Evolutionary conservation across 2,113 vertebrate species (phyloP), one percentile per base, ranked within the genome.

Genomic region (Phaetusa simplex): DNA sequence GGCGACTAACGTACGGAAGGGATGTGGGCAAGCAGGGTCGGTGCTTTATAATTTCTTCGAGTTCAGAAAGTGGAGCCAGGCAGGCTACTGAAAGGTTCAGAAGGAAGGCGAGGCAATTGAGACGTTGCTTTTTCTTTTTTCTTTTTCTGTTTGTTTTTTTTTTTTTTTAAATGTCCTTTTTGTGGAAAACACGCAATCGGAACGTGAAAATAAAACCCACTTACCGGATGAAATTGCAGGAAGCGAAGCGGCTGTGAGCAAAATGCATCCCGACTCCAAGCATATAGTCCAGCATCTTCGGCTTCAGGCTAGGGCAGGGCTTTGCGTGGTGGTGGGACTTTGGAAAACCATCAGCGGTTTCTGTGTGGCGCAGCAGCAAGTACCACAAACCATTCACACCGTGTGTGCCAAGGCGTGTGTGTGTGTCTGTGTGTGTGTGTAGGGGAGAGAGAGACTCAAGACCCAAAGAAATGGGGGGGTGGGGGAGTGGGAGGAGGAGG

Each of bases 191-290:
- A 14, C 43, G 58, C 59, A 62, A 43, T 15, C 56, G n/a, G 72
- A 72, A 84, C 40, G 94, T 24, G 91, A 78, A 81, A 81, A 91
- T 67, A 73, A 95, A 95, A 86, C 66, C 72, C 80, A 98, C 98
- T 98, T 95, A 98, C 98, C 98, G 66, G 74, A 84, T 82, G 91
- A 94, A 88, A 97, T 66, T 62, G 94, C 96, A 93, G 92, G 95
- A 97, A 67, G 94, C 56, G 84, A 97, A 94, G 74, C 32, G 96
- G 83, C 90, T 71, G 93, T 66, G 91, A 67, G 92, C 32, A 72
- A 95, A 96, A 97, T 14, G 79, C 36, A 86, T 96, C 97, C 97
- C 71, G 65, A n/a, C 62, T 95, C 58, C 96, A 24, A 91, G 82
- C 52, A 30, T 38, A 95, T 64, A 96, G 56, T 96, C 98, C 98